Evolutionary conservation across 2,797 vertebrate species (phyloP), one percentile per base, ranked within the genome.

Genomic region (Nothura maculosa): DNA sequence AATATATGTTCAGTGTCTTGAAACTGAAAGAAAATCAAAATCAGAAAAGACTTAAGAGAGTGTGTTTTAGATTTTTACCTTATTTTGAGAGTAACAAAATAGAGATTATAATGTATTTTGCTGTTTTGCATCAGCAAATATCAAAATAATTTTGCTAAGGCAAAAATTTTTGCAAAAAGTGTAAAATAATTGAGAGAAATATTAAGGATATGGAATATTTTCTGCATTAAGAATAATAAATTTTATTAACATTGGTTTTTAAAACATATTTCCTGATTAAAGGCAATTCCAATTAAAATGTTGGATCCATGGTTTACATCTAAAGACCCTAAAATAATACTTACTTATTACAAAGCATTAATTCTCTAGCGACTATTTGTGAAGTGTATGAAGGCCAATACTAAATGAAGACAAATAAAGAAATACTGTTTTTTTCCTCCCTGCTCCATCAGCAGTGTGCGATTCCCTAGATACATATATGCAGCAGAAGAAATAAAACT

Each of bases 301-400:
- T 45, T 32, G 90, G 30, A 81, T 83, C 10, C 85, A 9, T 19
- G 19, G 5, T 86, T 85, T 85, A 22, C 16, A 24, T 55, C 17
- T 67, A 34, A 42, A 42, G 55, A 2, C 22, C 24, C 1, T 5
- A 69, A 85, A 92, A 72, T 70, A 86, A 69, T 43, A 81, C 11
- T 22, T 78, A 43, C 9, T 32, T 84, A 2, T 34, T 84, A 84
- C 54, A 60, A 79, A 47, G 12, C 48, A 1, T 43, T 72, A 40
- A 32, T 8, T 68, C 25, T 43, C 48, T 22, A 38, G 58, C 79
- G 16, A 93, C 83, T 55, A 75, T 54, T 79, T 64, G 10, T 62
- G 42, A 93, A 80, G 45, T 94, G 77, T 55, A 52, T 89, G 76
- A 96, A 96, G 40, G 79, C 85, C 82, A 96, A 96, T 64, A 30